Percentiles rank a stretch among this genome's conserved stretches.
Conservation (phyloP, 1,140 invertebrate genomes). For the Leptonema lineaticorne region DNA sequence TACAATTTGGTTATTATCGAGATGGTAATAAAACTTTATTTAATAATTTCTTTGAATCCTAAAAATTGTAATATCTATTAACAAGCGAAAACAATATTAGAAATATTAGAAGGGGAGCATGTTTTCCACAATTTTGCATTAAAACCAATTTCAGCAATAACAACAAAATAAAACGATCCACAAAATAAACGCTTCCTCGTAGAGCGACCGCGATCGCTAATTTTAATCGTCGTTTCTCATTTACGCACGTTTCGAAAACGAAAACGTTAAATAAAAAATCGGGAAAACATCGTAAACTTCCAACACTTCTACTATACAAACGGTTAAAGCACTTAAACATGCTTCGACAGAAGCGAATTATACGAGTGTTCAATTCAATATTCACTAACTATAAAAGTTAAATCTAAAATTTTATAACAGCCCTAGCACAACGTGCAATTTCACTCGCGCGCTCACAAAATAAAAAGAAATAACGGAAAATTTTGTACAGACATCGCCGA, state of each 20-base stretch:
- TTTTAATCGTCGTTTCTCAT: no score
- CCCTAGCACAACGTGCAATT: neutral
- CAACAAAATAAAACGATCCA: neutral
- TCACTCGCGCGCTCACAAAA: neutral
- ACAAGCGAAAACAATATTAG: no score
- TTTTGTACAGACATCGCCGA: slow-evolving; percentile 6
- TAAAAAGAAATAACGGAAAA: neutral
- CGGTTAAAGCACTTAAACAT: slow-evolving; percentile 9
- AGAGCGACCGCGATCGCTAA: neutral
- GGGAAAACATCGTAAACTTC: neutral
- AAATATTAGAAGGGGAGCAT: neutral
- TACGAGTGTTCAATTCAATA: neutral
- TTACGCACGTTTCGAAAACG: no score
- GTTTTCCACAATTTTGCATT: no score
- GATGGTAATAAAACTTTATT: no score
- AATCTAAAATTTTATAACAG: slow-evolving; percentile 5
- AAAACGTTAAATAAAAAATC: neutral
- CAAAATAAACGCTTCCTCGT: neutral
- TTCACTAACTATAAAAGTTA: neutral
- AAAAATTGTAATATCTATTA: neutral
- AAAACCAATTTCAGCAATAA: no score
- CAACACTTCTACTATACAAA: neutral
- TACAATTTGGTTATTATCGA: neutral
- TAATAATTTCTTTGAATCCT: neutral
- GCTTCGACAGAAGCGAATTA: neutral